Evolutionary conservation across 2,888 invertebrate genomes (phyloP).

Genomic region (Globia sparganii): DNA sequence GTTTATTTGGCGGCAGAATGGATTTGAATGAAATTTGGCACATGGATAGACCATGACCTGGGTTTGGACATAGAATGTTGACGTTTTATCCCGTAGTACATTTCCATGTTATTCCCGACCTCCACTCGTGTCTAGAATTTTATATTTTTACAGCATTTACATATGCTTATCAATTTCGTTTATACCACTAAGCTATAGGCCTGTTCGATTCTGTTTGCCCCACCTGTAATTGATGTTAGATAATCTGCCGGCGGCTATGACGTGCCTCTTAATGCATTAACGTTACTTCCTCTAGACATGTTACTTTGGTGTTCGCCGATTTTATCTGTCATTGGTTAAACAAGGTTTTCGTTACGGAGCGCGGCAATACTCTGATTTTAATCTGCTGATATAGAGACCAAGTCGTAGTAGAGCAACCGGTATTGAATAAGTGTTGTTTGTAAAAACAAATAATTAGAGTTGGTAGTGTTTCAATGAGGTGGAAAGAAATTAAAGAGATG

Average conservation of each 20-base stretch:
- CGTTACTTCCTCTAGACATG: slow-evolving; percentile 65
- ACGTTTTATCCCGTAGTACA: no score
- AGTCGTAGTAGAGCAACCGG: slow-evolving; percentile 45
- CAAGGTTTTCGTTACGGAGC: slow-evolving; percentile 67
- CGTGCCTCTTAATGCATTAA: slow-evolving; percentile 67
- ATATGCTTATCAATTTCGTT: background rate
- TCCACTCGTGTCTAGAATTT: background rate
- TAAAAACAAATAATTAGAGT: slow-evolving; percentile 37
- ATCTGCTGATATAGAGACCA: slow-evolving; percentile 52
- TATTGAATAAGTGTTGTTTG: slow-evolving; percentile 45
- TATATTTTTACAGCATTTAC: background rate
- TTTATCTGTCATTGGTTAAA: slow-evolving; percentile 69
- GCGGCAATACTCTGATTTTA: slow-evolving; percentile 59
- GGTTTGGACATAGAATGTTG: no score
- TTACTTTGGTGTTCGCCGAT: slow-evolving; percentile 67
- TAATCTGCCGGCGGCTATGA: slow-evolving; percentile 67
- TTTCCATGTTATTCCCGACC: no score
- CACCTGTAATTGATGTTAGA: slow-evolving; percentile 71
- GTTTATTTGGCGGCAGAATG: no score
- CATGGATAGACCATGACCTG: no score
- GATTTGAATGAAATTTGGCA: no score
- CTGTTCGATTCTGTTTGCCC: slow-evolving; percentile 65
- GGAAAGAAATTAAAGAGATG: background rate
- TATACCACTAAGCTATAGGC: slow-evolving; percentile 54
- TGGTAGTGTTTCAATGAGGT: slow-evolving; percentile 19